Conservation (phyloP, 2,113 vertebrate genomes). For the Cryptomyrus ogoouensis region DNA sequence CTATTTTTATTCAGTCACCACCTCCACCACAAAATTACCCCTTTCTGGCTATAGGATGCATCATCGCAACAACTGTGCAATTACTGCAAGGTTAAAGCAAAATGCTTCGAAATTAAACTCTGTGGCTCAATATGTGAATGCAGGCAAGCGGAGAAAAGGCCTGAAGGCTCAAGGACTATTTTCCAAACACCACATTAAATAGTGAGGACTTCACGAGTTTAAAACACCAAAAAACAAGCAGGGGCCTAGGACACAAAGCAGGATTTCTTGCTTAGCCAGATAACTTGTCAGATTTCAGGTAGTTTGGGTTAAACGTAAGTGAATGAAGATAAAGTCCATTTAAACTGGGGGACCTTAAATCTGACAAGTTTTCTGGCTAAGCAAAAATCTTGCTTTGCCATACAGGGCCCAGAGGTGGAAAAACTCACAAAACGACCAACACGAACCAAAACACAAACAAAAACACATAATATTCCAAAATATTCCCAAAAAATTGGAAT, state of each 20-base stretch:
- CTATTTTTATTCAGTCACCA: background rate
- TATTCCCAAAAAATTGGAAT: background rate
- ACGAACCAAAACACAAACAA: background rate
- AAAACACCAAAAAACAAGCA: background rate
- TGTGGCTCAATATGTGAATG: background rate
- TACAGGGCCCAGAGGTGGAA: background rate
- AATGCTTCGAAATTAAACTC: background rate
- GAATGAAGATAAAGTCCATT: background rate
- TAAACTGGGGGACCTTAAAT: background rate
- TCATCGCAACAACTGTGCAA: background rate
- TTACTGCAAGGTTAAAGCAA: background rate
- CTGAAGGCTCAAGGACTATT: background rate
- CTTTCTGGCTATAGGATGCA: background rate
- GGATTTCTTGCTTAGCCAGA: background rate
- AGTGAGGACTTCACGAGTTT: background rate
- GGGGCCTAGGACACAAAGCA: background rate
- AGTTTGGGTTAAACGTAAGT: background rate
- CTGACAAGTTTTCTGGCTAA: background rate
- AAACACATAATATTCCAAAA: background rate
- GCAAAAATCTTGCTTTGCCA: background rate
- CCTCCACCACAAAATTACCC: background rate
- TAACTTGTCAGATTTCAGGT: background rate
- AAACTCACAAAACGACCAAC: background rate
- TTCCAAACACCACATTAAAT: background rate
- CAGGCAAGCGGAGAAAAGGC: background rate